Percentiles rank a stretch among this genome's conserved stretches.
Conservation (phyloP, 2,113 vertebrate species). For the Piaya cayana region DNA sequence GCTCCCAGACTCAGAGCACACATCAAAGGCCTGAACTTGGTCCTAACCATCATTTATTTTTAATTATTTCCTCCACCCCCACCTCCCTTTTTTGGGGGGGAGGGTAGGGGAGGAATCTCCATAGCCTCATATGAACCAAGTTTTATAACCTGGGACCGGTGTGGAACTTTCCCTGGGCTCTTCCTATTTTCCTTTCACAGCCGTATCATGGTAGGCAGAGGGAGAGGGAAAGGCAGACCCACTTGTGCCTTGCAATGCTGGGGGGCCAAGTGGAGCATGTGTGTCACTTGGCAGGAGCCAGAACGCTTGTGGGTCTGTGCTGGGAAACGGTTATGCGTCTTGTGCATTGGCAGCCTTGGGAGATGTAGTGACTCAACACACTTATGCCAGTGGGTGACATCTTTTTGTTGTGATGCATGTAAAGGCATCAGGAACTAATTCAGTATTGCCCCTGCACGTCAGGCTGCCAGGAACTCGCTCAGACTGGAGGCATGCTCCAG, state of each 20-base stretch:
- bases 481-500: neutral
- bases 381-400: neutral
- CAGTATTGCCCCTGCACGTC: neutral
- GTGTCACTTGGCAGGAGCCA: neutral
- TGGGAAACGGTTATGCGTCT: neutral
- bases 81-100: neutral
- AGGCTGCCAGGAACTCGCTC: conserved; percentile 21
- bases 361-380: neutral
- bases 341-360: conserved; percentile 2
- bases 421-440: conserved; percentile 9
- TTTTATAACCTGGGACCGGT: neutral
- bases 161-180: neutral
- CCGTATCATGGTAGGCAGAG: neutral
- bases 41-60: neutral
- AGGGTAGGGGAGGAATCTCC: neutral
- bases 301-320: neutral
- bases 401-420: neutral
- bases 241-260: neutral
- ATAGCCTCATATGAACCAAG: neutral
- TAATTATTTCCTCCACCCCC: no score
- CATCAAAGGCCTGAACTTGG: conserved; percentile 27
- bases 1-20: neutral
- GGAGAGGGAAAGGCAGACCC: neutral
- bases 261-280: neutral
- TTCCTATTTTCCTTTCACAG: neutral